A percentile compares a stretch with the other conserved stretches of the same genome.
Conservation (phyloP, 2,888 invertebrate genomes). For the Orgyia antiqua region DNA sequence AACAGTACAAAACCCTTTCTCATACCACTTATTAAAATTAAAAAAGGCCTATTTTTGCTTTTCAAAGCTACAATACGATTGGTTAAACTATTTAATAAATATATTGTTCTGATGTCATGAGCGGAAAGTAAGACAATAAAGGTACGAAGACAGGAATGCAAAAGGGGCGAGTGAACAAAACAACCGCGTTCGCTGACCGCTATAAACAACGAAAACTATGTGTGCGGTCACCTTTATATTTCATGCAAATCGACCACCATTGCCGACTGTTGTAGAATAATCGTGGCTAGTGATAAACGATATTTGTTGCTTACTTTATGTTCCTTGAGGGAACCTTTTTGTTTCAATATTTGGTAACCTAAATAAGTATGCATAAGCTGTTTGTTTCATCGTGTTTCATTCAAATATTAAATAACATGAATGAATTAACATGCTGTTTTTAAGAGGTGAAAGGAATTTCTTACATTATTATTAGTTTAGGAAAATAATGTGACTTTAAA, state of each 20-base stretch:
- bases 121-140: slow-evolving; percentile 74
- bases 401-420: too few species aligned
- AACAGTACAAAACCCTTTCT: too few species aligned
- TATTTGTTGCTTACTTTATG: slow-evolving; percentile 25
- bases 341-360: slow-evolving; percentile 1
- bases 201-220: slow-evolving; percentile 73
- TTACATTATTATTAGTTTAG: too few species aligned
- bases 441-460: too few species aligned
- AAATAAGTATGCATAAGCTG: too few species aligned
- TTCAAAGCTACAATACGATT: slow-evolving; percentile 27
- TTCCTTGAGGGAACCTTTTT: slow-evolving; percentile 12
- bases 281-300: slow-evolving; percentile 47
- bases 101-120: slow-evolving; percentile 52
- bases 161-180: slow-evolving; percentile 54
- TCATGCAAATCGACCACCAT: slow-evolving; percentile 65
- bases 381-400: too few species aligned
- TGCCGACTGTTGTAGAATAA: slow-evolving; percentile 42
- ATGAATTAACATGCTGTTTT: too few species aligned
- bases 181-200: slow-evolving; percentile 60
- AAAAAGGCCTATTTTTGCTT: too few species aligned
- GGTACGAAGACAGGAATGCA: slow-evolving; percentile 69
- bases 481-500: too few species aligned
- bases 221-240: slow-evolving; percentile 74
- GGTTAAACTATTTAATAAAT: slow-evolving; percentile 52
- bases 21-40: too few species aligned